A percentile compares a stretch with the other conserved stretches of the same genome.
Conservation (phyloP, 2,797 vertebrate species). For the Masticophis lateralis region DNA sequence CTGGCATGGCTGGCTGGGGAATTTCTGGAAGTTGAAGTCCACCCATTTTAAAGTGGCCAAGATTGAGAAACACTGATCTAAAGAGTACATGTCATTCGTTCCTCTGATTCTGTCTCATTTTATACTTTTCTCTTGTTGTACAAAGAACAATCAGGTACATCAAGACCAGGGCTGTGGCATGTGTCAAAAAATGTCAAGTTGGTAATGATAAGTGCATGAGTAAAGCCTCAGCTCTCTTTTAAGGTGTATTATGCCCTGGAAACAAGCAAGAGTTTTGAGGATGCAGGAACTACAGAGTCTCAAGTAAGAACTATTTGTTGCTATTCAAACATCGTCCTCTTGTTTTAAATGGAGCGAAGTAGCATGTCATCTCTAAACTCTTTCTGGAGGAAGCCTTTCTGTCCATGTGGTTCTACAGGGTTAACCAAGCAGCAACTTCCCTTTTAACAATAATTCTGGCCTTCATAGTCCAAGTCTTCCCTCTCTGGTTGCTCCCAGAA, state of each 20-base stretch:
- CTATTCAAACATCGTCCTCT: background rate
- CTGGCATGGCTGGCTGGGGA: too few relatives aligned
- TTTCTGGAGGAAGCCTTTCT: conserved; percentile 1
- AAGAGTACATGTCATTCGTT: background rate
- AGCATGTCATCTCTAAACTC: background rate
- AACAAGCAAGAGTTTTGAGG: background rate
- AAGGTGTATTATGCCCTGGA: background rate
- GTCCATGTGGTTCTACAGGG: background rate
- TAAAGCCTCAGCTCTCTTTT: background rate
- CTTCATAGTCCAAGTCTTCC: background rate
- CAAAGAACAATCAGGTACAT: background rate
- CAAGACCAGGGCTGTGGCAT: background rate
- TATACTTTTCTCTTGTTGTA: background rate
- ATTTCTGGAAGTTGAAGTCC: too few relatives aligned
- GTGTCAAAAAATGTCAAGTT: background rate
- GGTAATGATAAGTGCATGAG: background rate
- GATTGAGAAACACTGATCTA: background rate
- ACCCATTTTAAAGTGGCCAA: too few relatives aligned
- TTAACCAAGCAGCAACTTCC: background rate
- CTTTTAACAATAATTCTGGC: background rate
- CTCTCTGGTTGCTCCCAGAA: background rate
- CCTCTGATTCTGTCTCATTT: background rate
- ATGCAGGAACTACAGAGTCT: background rate
- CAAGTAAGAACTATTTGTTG: background rate
- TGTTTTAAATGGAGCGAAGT: background rate